phyloP scores from a whole-genome alignment of 2,888 invertebrate genomes.

The Dynastes maya region DNA sequence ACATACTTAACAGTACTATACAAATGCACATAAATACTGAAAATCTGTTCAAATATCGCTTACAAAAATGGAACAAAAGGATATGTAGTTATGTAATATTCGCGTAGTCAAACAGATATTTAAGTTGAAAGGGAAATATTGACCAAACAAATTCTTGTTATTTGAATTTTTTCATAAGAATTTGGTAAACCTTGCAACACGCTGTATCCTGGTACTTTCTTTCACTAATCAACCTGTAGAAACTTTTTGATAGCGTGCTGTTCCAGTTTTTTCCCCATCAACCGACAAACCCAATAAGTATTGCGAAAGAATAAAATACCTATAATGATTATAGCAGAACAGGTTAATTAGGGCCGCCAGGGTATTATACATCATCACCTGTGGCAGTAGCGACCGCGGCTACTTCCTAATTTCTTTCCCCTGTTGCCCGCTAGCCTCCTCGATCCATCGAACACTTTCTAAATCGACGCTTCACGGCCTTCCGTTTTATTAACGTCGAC shows the following conservation, averaged over 20 bases:
- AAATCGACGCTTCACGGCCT: constrained; percentile 51
- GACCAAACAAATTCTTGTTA: no score
- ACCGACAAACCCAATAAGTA: constrained; percentile 46
- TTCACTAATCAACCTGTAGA: no score
- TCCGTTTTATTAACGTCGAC: constrained; percentile 34
- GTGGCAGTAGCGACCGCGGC: constrained; percentile 54
- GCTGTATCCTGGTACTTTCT: no score
- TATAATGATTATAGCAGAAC: constrained; percentile 59
- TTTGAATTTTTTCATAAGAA: no score
- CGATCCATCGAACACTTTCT: constrained; percentile 58
- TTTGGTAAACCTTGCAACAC: no score
- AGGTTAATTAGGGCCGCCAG: constrained; percentile 61
- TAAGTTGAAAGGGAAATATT: no score
- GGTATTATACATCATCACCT: constrained; percentile 61
- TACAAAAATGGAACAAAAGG: no score
- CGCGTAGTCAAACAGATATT: no score
- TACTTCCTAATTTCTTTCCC: constrained; percentile 56
- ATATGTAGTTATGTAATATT: no score
- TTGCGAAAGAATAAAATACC: constrained; percentile 52
- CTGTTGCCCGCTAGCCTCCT: constrained; percentile 52
- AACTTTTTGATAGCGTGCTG: background rate
- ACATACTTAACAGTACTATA: no score
- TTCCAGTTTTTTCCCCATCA: constrained; percentile 21
- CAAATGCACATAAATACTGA: no score
- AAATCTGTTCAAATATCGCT: no score